Percentiles rank a stretch among this genome's conserved stretches.
Evolutionary conservation across 1,140 invertebrate genomes (phyloP).

Genomic region (Aethina tumida): DNA sequence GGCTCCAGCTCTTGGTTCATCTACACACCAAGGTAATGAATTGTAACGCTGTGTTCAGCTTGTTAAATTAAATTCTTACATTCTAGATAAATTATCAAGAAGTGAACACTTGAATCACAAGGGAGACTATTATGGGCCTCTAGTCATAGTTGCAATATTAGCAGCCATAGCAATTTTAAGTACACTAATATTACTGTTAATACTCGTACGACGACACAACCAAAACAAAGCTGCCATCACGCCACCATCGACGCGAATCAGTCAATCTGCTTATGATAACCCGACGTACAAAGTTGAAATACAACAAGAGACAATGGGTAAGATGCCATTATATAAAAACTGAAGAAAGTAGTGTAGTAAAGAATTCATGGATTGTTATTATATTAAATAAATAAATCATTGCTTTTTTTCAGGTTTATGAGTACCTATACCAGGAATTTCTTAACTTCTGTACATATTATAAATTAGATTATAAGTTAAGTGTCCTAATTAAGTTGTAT

Average conservation of each 20-base stretch:
- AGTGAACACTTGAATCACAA: constrained; percentile 36
- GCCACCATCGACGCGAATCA: constrained; percentile 54
- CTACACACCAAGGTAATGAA: constrained; percentile 41
- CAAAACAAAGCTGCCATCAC: constrained; percentile 57
- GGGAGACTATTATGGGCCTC: constrained; percentile 73
- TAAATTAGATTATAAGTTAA: constrained; percentile 7
- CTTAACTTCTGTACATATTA: constrained; percentile 14
- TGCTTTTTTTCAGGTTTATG: constrained; percentile 18
- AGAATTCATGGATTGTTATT: neutral
- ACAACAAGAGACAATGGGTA: constrained; percentile 85
- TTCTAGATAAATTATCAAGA: constrained; percentile 51
- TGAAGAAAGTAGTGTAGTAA: constrained; percentile 3
- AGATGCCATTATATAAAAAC: constrained; percentile 21
- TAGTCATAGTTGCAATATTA: constrained; percentile 78
- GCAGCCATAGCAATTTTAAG: constrained; percentile 73
- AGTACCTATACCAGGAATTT: constrained; percentile 6
- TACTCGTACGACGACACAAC: constrained; percentile 64
- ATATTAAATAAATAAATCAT: constrained; percentile 3
- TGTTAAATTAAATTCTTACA: constrained; percentile 7
- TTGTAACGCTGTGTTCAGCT: neutral
- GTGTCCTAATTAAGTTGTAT: constrained; percentile 7
- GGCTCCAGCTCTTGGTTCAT: constrained; percentile 44
- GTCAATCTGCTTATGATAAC: constrained; percentile 80
- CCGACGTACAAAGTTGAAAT: constrained; percentile 89
- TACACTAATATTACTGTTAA: constrained; percentile 66